These are phyloP conservation scores for Patella depressa DNA, from an alignment of 2,888 invertebrate genomes.

Conservation along the genomic window DNA sequence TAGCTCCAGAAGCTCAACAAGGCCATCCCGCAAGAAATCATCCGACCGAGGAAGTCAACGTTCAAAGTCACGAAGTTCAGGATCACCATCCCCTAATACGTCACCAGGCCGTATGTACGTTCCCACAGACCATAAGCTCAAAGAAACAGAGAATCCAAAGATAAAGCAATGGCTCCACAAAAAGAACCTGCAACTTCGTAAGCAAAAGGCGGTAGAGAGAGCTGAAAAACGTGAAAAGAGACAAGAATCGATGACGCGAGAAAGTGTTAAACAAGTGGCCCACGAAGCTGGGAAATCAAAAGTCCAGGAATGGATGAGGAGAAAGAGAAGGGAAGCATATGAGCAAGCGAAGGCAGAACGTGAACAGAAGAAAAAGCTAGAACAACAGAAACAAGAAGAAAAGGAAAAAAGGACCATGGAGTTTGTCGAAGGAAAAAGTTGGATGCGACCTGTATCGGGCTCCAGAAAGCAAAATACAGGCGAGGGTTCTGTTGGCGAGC, in stretches of 20 bases:
- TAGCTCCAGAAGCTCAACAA: slow-evolving; percentile 11
- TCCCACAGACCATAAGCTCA: slow-evolving; percentile 34
- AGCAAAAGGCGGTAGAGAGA: slow-evolving; percentile 49
- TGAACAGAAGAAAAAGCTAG: slow-evolving; percentile 26
- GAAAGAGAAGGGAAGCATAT: slow-evolving; percentile 51
- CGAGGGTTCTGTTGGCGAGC: not conserved
- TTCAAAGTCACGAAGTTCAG: not conserved
- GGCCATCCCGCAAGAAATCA: slow-evolving; percentile 9
- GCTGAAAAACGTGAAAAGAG: slow-evolving; percentile 51
- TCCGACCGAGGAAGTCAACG: not conserved
- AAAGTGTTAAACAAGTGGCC: slow-evolving; percentile 45
- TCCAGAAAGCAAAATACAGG: not conserved
- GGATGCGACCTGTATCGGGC: slow-evolving; percentile 42
- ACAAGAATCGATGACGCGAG: slow-evolving; percentile 45
- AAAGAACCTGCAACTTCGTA: slow-evolving; percentile 47
- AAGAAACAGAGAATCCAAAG: slow-evolving; percentile 45
- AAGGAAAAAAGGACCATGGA: slow-evolving; percentile 23
- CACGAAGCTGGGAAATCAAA: slow-evolving; percentile 45
- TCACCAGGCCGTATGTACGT: slow-evolving; percentile 26
- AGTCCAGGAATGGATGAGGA: slow-evolving; percentile 54
- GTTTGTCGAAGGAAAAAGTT: slow-evolving; percentile 36
- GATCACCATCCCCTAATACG: not conserved
- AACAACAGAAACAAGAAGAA: slow-evolving; percentile 30
- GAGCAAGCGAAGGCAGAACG: slow-evolving; percentile 43
- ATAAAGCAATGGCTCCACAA: slow-evolving; percentile 50